A percentile compares a stretch with the other conserved stretches of the same genome.
Conservation (phyloP, 2,797 vertebrate genomes). For the Phalanger gymnotis region DNA sequence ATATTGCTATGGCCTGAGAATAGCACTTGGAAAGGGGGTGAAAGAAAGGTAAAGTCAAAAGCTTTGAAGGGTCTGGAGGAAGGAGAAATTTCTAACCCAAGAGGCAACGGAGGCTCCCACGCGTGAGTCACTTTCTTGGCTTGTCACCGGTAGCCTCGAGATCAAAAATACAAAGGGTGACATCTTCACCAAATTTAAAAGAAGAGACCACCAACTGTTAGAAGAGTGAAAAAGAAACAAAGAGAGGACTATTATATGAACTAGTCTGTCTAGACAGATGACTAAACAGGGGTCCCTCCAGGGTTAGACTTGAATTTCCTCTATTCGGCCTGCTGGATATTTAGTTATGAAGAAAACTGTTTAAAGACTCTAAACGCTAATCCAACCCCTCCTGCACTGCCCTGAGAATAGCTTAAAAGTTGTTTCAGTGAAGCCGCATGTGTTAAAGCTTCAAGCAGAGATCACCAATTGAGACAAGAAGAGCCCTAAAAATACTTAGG, state of each 20-base stretch:
- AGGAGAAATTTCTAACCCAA: constrained; percentile 12
- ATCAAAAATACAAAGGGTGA: constrained; percentile 21
- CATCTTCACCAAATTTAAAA: constrained; percentile 59
- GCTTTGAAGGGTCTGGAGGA: neutral
- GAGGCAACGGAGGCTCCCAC: constrained; percentile 19
- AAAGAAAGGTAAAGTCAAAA: constrained; percentile 9
- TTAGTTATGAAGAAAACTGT: constrained; percentile 66
- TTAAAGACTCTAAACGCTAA: constrained; percentile 59
- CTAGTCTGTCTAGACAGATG: constrained; percentile 76
- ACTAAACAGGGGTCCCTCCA: constrained; percentile 66
- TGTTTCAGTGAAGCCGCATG: constrained; percentile 26
- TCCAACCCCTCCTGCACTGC: constrained; percentile 40
- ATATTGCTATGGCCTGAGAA: neutral
- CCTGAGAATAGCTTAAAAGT: constrained; percentile 63
- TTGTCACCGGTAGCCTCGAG: constrained; percentile 52
- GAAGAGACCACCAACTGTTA: constrained; percentile 62
- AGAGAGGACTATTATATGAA: constrained; percentile 63
- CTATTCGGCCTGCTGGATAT: constrained; percentile 70
- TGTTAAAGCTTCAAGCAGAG: constrained; percentile 61
- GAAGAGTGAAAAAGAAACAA: constrained; percentile 63
- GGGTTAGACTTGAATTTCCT: constrained; percentile 70
- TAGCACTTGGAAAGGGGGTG: neutral
- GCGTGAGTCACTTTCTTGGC: constrained; percentile 67
- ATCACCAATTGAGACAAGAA: constrained; percentile 45
- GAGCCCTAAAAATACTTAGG: constrained; percentile 48